Evolutionary conservation across 2,113 vertebrate genomes (phyloP).

Genomic region (Caloenas nicobarica): DNA sequence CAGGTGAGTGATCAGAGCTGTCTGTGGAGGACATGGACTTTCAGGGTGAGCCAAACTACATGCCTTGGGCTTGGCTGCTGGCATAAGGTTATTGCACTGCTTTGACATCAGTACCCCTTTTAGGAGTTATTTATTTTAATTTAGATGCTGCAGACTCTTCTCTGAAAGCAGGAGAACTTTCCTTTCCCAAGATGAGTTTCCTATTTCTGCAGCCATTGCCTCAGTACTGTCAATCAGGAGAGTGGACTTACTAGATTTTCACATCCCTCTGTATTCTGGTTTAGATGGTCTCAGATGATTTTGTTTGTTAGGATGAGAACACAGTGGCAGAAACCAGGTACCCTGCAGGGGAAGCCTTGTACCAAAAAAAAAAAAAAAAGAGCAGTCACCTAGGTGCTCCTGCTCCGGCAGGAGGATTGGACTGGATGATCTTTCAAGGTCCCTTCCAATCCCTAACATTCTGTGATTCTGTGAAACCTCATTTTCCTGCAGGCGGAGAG

Average conservation of each 20-base stretch:
- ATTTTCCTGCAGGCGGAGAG: not conserved
- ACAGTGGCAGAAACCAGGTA: not conserved
- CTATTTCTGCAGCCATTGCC: not conserved
- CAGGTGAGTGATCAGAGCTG: not conserved
- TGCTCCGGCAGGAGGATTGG: too few species aligned
- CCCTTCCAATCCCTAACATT: too few species aligned
- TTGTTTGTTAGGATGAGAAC: not conserved
- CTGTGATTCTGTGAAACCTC: not conserved
- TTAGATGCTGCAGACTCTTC: not conserved
- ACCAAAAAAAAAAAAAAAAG: not conserved
- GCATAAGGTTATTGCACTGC: fast-evolving
- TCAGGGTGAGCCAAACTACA: not conserved
- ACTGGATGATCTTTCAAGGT: too few species aligned
- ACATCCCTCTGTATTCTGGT: not conserved
- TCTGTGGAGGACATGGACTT: fast-evolving
- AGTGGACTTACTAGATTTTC: not conserved
- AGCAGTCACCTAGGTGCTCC: not conserved
- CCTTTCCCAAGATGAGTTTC: not conserved
- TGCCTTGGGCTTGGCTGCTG: fast-evolving
- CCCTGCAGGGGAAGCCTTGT: not conserved
- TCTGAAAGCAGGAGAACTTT: not conserved
- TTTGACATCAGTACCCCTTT: fast-evolving
- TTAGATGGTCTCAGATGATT: not conserved
- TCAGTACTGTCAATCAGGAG: not conserved
- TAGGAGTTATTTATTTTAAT: not conserved